phyloP scores from a whole-genome alignment of 1,140 invertebrate species.

The Anthonomus grandis region DNA sequence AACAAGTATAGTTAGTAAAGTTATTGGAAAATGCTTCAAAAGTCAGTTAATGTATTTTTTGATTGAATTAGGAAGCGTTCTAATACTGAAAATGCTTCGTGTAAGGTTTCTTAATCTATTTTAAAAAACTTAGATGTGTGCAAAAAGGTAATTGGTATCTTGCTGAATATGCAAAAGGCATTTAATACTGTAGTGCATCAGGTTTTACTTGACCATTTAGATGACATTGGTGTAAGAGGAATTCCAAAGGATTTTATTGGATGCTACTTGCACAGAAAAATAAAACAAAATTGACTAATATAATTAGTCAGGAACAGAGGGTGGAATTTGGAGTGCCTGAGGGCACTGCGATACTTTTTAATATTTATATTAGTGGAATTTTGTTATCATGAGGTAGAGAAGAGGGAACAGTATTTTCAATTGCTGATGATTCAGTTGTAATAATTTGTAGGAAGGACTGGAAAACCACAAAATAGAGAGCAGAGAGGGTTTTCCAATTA shows the following conservation, averaged over 20 bases:
- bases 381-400: too few species aligned
- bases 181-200: not conserved
- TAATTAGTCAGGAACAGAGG: too few species aligned
- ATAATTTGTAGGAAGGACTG: too few species aligned
- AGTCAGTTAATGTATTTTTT: not conserved
- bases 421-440: too few species aligned
- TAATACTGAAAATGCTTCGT: not conserved
- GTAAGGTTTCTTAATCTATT: not conserved
- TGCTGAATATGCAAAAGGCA: not conserved
- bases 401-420: too few species aligned
- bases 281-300: not conserved
- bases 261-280: not conserved
- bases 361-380: not conserved
- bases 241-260: not conserved
- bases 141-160: conserved; percentile 1
- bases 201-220: not conserved
- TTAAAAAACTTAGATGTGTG: not conserved
- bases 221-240: not conserved
- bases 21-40: not conserved
- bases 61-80: not conserved
- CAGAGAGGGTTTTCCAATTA: too few species aligned
- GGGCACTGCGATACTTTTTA: not conserved
- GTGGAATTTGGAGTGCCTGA: not conserved
- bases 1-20: not conserved
- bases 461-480: too few species aligned